Percentiles rank a stretch among this genome's conserved stretches.
Evolutionary conservation across 92 coral and sea anemone genomes (phyloP).

Genomic region (Heliopora coerulea): DNA sequence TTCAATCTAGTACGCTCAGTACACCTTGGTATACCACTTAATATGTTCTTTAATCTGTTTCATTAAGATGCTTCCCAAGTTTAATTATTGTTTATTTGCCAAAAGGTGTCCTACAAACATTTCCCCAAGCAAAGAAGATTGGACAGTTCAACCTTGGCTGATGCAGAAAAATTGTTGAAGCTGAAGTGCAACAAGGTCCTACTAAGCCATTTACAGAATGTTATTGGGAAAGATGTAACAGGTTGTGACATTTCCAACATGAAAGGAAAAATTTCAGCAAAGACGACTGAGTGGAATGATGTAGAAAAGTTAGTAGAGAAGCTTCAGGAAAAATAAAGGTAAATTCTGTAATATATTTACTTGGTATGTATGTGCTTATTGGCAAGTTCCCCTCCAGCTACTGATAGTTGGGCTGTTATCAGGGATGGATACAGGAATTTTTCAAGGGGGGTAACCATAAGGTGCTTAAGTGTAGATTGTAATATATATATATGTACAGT

Average conservation of each 20-base stretch:
- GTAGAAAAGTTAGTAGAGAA: background rate
- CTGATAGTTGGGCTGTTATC: no score
- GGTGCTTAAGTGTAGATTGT: no score
- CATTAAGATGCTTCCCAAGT: no score
- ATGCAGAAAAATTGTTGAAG: background rate
- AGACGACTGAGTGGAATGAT: background rate
- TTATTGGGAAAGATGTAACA: constrained; percentile 6
- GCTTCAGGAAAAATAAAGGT: constrained; percentile 1
- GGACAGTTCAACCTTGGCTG: background rate
- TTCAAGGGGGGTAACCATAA: no score
- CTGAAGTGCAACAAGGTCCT: constrained; percentile 20
- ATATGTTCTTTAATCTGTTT: no score
- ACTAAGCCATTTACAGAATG: constrained; percentile 11
- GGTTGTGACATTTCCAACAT: constrained; percentile 7
- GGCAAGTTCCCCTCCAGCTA: no score
- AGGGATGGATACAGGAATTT: no score
- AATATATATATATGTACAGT: no score
- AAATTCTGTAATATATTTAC: background rate
- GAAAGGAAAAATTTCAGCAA: background rate
- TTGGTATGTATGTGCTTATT: no score
- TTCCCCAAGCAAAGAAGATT: constrained; percentile 13
- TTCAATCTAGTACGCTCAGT: no score
- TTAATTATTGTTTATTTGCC: no score
- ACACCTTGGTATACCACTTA: no score
- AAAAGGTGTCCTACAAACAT: constrained; percentile 1